Percentiles rank a stretch among this genome's conserved stretches.
Evolutionary conservation across 2,113 vertebrate species (phyloP).

Genomic region (Boleophthalmus pectinirostris): DNA sequence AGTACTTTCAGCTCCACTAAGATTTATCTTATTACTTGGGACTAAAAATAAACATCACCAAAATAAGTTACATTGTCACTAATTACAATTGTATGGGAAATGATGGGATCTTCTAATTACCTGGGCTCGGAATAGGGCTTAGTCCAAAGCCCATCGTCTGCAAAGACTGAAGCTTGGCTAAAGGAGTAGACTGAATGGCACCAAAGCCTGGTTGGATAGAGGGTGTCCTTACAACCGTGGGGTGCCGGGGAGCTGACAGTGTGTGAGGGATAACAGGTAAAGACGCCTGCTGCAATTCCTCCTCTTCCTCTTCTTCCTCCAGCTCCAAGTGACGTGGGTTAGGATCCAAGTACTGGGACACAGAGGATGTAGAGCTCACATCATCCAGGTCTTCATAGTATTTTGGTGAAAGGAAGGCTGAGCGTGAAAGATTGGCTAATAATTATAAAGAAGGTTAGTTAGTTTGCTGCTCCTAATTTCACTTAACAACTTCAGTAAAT

Average conservation of each 20-base stretch:
- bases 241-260: slow-evolving; percentile 76
- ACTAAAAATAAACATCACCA: slow-evolving; percentile 45
- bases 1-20: slow-evolving; percentile 89
- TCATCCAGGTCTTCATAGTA: slow-evolving; percentile 94
- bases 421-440: slow-evolving; percentile 88
- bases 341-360: slow-evolving; percentile 84
- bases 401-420: slow-evolving; percentile 91
- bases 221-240: slow-evolving; percentile 84
- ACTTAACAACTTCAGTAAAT: background rate
- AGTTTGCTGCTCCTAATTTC: background rate
- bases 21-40: slow-evolving; percentile 73
- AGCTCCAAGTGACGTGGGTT: slow-evolving; percentile 74
- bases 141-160: slow-evolving; percentile 56
- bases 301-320: slow-evolving; percentile 73
- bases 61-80: background rate
- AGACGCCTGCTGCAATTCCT: slow-evolving; percentile 40
- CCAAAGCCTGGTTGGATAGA: slow-evolving; percentile 86
- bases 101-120: slow-evolving; percentile 49
- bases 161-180: slow-evolving; percentile 75
- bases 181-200: slow-evolving; percentile 73
- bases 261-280: slow-evolving; percentile 26
- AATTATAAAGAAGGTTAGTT: background rate
- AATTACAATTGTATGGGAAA: background rate
- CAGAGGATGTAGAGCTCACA: slow-evolving; percentile 87
- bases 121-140: slow-evolving; percentile 62